Percentiles rank a stretch among this genome's conserved stretches.
Conservation (phyloP, 37 sponge, comb jelly and placozoan species). For the Halichondria panicea region DNA sequence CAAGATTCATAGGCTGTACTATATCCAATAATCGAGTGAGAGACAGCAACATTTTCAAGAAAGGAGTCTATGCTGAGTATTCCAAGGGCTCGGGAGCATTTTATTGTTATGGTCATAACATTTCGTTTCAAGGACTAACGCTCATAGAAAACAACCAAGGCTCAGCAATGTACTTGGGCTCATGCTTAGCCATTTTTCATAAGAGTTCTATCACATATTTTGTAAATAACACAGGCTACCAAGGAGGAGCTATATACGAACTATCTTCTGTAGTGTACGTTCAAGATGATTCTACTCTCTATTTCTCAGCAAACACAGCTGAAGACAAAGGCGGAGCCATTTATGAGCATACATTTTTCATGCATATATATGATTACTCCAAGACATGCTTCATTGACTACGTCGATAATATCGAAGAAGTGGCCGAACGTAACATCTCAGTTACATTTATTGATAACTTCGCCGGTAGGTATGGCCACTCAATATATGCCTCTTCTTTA, state of each 20-base stretch:
- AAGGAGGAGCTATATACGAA: constrained; percentile 14
- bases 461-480: constrained; percentile 5
- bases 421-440: constrained; percentile 3
- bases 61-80: no score
- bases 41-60: no score
- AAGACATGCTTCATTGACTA: constrained; percentile 18
- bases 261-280: constrained; percentile 2
- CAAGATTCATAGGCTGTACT: neutral
- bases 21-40: neutral
- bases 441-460: neutral
- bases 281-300: neutral
- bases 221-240: neutral
- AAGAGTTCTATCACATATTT: neutral
- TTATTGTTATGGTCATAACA: neutral
- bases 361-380: constrained; percentile 4
- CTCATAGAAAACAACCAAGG: neutral
- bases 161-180: constrained; percentile 4
- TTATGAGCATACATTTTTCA: neutral
- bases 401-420: neutral
- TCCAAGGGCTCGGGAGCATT: constrained; percentile 10
- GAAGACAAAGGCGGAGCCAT: constrained; percentile 19
- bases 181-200: neutral
- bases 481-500: constrained; percentile 15
- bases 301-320: neutral
- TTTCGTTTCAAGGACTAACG: neutral